Evolutionary conservation across 2,888 invertebrate genomes (phyloP).

Genomic region (Atrina japonica): DNA sequence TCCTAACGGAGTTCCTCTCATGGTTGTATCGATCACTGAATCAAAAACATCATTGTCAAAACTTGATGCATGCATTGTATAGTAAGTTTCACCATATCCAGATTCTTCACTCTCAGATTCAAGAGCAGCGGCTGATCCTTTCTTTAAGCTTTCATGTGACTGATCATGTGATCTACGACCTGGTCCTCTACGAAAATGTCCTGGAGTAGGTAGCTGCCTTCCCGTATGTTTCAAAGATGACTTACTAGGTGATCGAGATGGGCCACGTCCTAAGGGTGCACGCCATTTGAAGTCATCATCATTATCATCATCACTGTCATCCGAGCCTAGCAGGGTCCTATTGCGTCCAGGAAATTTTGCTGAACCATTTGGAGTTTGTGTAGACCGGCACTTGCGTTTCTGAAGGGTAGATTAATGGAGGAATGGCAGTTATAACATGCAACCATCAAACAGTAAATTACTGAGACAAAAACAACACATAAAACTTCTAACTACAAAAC

Average conservation of each 20-base stretch:
- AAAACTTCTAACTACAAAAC: not conserved
- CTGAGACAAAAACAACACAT: not conserved
- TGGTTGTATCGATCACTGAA: constrained; percentile 58
- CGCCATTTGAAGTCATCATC: constrained; percentile 53
- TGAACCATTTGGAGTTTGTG: constrained; percentile 68
- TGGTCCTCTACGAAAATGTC: constrained; percentile 22
- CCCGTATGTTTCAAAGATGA: constrained; percentile 53
- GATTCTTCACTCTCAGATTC: constrained; percentile 77
- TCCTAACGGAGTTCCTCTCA: constrained; percentile 64
- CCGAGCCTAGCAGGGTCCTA: constrained; percentile 26
- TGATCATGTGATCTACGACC: constrained; percentile 23
- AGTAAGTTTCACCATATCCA: constrained; percentile 75
- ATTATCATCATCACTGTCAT: constrained; percentile 57
- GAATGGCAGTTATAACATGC: constrained; percentile 42
- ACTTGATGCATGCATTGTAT: constrained; percentile 76
- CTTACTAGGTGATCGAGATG: constrained; percentile 50
- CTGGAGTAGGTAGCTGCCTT: constrained; percentile 22
- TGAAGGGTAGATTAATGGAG: constrained; percentile 56
- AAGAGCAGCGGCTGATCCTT: constrained; percentile 60
- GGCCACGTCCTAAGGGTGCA: constrained; percentile 47
- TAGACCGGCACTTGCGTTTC: constrained; percentile 69
- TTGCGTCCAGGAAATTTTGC: constrained; percentile 57
- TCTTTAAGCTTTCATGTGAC: constrained; percentile 54
- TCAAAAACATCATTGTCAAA: constrained; percentile 73
- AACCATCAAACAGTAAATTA: constrained; percentile 10